phyloP scores from a whole-genome alignment of 2,888 invertebrate genomes.

The Sphecodes monilicornis region DNA sequence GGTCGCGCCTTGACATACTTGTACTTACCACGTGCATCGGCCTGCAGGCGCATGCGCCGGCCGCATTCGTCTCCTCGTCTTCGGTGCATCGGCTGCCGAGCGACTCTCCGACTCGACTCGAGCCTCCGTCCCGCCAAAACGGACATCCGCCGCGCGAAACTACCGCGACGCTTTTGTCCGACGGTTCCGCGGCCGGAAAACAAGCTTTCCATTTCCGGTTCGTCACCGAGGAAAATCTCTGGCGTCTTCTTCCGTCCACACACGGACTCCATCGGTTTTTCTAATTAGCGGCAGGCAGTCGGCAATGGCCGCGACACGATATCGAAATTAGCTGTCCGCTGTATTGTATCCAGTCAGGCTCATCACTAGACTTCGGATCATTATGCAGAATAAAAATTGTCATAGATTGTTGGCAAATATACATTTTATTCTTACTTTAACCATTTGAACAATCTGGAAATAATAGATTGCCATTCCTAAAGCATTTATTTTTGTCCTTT shows the following conservation, averaged over 20 bases:
- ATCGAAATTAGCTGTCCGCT: too few relatives aligned
- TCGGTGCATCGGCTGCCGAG: slow-evolving; percentile 59
- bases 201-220: not conserved
- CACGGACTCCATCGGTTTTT: too few relatives aligned
- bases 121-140: slow-evolving; percentile 49
- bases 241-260: not conserved
- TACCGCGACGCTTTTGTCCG: not conserved
- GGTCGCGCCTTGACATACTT: slow-evolving; percentile 85
- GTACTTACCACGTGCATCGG: slow-evolving; percentile 84
- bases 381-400: too few relatives aligned
- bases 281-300: not conserved
- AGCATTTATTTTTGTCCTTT: too few relatives aligned
- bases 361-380: too few relatives aligned
- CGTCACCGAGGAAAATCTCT: not conserved
- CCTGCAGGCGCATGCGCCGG: slow-evolving; percentile 77
- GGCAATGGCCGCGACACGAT: too few relatives aligned
- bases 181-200: not conserved
- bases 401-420: too few relatives aligned
- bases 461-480: too few relatives aligned
- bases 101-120: not conserved
- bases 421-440: too few relatives aligned
- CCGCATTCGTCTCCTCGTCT: slow-evolving; percentile 33
- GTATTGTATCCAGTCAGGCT: too few relatives aligned
- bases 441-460: too few relatives aligned
- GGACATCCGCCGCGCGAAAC: not conserved